Evolutionary conservation across 2,888 invertebrate genomes (phyloP).

Genomic region (Myathropa florea): DNA sequence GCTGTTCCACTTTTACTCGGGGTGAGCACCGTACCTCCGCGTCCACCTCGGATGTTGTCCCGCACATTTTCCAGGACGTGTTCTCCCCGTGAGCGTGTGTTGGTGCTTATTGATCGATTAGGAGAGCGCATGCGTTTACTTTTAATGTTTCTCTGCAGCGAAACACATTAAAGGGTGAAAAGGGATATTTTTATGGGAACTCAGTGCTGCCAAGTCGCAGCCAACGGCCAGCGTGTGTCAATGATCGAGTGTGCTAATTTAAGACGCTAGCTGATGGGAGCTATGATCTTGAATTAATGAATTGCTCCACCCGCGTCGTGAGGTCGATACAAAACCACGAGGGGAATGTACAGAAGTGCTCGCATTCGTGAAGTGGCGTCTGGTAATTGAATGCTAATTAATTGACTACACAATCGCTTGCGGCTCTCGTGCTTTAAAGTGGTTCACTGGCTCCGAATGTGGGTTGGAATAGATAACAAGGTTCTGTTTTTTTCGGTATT

Average conservation of each 20-base stretch:
- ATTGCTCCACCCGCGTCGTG: constrained; percentile 39
- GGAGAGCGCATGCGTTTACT: constrained; percentile 53
- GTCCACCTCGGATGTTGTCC: constrained; percentile 30
- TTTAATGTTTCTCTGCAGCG: constrained; percentile 26
- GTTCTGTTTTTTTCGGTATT: background rate
- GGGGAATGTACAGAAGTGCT: background rate
- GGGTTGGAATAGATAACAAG: background rate
- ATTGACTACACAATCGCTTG: constrained; percentile 44
- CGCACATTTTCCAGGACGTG: constrained; percentile 57
- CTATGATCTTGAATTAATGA: constrained; percentile 31
- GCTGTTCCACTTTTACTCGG: constrained; percentile 50
- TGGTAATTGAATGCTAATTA: constrained; percentile 66
- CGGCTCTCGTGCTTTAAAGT: constrained; percentile 30
- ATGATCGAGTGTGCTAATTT: no score
- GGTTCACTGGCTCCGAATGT: constrained; percentile 10
- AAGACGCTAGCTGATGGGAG: no score
- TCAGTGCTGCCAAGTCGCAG: constrained; percentile 42
- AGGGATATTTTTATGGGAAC: constrained; percentile 27
- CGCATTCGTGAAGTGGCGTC: background rate
- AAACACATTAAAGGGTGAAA: background rate
- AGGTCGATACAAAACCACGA: constrained; percentile 4
- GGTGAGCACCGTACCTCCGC: background rate
- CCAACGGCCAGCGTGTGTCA: background rate
- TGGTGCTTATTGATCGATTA: constrained; percentile 62
- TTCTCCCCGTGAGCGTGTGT: constrained; percentile 3